Evolutionary conservation across 1,140 invertebrate genomes (phyloP).

Genomic region (Drosophila santomea): DNA sequence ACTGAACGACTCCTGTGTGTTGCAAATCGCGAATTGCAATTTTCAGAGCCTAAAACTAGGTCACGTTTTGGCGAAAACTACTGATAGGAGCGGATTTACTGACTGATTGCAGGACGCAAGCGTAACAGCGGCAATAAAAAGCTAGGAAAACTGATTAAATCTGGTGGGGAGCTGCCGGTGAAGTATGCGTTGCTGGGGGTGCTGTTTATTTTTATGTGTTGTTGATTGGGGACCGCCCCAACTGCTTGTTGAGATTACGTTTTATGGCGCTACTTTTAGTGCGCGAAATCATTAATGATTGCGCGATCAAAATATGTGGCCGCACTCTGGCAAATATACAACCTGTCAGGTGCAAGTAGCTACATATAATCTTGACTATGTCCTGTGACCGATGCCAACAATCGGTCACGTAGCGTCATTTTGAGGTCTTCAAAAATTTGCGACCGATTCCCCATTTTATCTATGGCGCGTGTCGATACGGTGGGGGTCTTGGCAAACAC

Average conservation of each 20-base stretch:
- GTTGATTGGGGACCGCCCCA: slow-evolving; percentile 39
- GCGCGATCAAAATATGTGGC: slow-evolving; percentile 24
- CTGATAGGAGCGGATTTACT: slow-evolving; percentile 36
- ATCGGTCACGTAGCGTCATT: slow-evolving; percentile 26
- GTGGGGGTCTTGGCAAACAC: slow-evolving; percentile 12
- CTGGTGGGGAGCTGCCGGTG: slow-evolving; percentile 34
- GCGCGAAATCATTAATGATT: slow-evolving; percentile 26
- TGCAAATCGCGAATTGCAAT: slow-evolving; percentile 5
- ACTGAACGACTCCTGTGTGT: neutral
- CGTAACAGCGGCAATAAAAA: slow-evolving; percentile 38
- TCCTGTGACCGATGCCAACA: slow-evolving; percentile 25
- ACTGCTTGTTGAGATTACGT: slow-evolving; percentile 48
- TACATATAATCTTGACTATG: neutral
- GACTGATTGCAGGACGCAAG: neutral
- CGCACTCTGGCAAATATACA: slow-evolving; percentile 20
- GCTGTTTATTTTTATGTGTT: slow-evolving; percentile 44
- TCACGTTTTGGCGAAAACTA: neutral
- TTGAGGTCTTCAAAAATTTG: neutral
- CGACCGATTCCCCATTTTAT: slow-evolving; percentile 4
- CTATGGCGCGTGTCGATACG: slow-evolving; percentile 34
- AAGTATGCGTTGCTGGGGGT: slow-evolving; percentile 46
- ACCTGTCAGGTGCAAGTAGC: slow-evolving; percentile 13
- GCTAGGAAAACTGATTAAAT: slow-evolving; percentile 19
- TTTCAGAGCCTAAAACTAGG: slow-evolving; percentile 22
- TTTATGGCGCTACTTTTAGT: slow-evolving; percentile 30